Evolutionary conservation across 1,140 invertebrate species (phyloP).

Genomic region (Bombus waltoni): DNA sequence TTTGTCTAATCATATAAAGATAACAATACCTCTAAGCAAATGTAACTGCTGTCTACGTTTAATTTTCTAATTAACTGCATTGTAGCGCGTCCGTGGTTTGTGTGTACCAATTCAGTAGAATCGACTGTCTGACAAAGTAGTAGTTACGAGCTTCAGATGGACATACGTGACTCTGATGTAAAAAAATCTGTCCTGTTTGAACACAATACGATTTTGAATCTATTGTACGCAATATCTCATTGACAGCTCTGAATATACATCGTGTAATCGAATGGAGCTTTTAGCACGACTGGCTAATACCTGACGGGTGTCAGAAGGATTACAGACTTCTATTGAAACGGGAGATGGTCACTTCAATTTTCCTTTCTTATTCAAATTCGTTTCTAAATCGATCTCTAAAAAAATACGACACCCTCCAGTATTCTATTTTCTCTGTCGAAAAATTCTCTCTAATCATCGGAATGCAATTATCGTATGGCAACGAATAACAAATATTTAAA

Average conservation of each 20-base stretch:
- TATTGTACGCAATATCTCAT: not conserved
- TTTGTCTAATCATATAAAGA: not conserved
- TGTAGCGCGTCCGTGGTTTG: not conserved
- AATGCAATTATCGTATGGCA: not conserved
- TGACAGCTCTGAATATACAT: not conserved
- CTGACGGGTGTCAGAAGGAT: not conserved
- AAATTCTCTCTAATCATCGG: not conserved
- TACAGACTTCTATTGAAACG: not conserved
- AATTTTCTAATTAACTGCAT: no score
- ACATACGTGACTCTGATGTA: not conserved
- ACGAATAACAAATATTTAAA: not conserved
- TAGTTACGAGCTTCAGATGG: not conserved
- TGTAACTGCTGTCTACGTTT: no score
- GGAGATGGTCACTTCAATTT: not conserved
- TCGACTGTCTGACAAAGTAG: not conserved
- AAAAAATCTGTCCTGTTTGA: not conserved
- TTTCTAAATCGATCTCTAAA: no score
- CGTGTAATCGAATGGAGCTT: not conserved
- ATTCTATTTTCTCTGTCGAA: not conserved
- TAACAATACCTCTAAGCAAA: no score
- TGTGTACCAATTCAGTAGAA: not conserved
- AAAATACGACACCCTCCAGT: not conserved
- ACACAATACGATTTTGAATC: not conserved
- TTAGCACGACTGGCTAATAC: not conserved
- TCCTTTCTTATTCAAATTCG: not conserved